Evolutionary conservation across 2,888 invertebrate genomes (phyloP).

Genomic region (Chrysolina oricalcia): DNA sequence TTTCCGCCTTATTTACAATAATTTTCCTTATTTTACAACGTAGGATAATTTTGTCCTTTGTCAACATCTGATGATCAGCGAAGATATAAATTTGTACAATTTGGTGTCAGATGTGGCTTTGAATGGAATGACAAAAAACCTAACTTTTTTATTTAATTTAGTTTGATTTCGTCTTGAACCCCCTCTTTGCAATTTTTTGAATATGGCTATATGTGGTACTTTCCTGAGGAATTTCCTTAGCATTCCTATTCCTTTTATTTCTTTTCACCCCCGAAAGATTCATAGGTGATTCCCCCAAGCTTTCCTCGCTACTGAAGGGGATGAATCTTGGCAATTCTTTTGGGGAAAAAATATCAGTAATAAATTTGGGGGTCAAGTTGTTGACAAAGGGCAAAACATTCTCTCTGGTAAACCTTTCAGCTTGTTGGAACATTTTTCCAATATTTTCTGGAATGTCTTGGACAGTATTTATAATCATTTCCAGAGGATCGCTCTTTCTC

Average conservation of each 20-base stretch:
- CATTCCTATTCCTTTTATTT: constrained; percentile 40
- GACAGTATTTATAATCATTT: constrained; percentile 52
- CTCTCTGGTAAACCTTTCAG: constrained; percentile 56
- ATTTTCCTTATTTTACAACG: neutral
- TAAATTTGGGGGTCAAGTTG: constrained; percentile 52
- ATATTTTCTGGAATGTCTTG: constrained; percentile 56
- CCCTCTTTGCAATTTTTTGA: constrained; percentile 41
- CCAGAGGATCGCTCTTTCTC: constrained; percentile 44
- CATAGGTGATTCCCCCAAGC: neutral
- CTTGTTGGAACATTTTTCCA: constrained; percentile 52
- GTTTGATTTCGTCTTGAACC: too few relatives aligned
- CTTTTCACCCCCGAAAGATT: constrained; percentile 32
- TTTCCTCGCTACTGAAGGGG: constrained; percentile 41
- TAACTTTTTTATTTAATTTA: too few relatives aligned
- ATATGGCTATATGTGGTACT: constrained; percentile 37
- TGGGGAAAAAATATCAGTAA: constrained; percentile 51
- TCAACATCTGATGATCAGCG: neutral
- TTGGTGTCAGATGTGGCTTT: neutral
- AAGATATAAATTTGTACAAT: neutral
- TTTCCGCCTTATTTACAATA: neutral
- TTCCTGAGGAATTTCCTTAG: neutral
- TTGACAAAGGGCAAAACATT: constrained; percentile 56
- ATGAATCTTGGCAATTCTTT: constrained; percentile 40
- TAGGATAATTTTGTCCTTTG: neutral
- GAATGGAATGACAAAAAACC: neutral